Conservation (phyloP, 1,140 invertebrate species). For the Leptopilina boulardi region DNA sequence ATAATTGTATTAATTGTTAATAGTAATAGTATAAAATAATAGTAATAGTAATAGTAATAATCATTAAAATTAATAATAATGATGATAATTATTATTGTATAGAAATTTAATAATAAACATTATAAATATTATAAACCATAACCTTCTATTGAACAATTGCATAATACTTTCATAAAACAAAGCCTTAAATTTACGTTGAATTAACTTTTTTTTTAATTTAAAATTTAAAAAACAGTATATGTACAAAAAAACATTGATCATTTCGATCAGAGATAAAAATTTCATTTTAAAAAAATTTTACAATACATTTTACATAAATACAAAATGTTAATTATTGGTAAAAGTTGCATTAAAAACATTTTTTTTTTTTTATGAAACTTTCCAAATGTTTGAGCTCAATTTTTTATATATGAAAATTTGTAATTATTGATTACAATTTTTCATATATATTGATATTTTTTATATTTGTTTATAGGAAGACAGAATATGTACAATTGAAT, state of each 20-base stretch:
- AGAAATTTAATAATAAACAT: too few relatives aligned
- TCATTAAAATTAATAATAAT: not conserved
- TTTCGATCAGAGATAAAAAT: not conserved
- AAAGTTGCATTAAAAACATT: not conserved
- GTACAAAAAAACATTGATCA: not conserved
- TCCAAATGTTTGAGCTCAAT: not conserved
- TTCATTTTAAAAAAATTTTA: not conserved
- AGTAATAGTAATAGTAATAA: not conserved
- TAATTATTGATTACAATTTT: not conserved
- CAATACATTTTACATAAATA: not conserved
- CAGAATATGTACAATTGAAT: slow-evolving; percentile 9
- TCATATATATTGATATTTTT: not conserved
- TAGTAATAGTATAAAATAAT: not conserved
- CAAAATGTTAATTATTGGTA: not conserved
- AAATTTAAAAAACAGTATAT: not conserved
- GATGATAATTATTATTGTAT: not conserved
- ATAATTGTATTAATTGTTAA: not conserved
- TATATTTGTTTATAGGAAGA: not conserved
- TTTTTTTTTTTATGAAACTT: not conserved
- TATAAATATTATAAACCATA: slow-evolving; percentile 2
- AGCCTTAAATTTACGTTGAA: not conserved
- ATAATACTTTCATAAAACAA: slow-evolving; percentile 9
- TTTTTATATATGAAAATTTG: not conserved
- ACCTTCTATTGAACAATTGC: not conserved
- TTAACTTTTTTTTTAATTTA: not conserved